phyloP scores from a whole-genome alignment of 2,797 vertebrate species.

The Zenarchopterus dispar region DNA sequence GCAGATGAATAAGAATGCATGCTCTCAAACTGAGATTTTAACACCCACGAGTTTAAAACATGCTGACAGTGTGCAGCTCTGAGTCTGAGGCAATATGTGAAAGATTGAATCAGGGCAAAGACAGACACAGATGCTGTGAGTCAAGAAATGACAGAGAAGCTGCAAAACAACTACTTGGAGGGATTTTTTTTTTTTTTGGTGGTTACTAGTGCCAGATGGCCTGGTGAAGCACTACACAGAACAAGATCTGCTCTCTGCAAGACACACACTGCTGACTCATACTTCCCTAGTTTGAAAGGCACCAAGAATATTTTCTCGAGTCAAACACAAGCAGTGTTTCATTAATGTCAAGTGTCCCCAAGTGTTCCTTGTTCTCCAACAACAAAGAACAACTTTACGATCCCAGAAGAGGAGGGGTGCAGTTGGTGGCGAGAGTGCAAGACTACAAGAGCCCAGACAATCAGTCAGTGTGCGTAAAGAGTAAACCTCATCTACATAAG shows the following conservation, averaged over 20 bases:
- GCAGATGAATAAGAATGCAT: conserved; percentile 18
- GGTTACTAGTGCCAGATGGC: conserved; percentile 14
- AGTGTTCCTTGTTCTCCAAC: conserved; percentile 59
- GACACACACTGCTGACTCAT: conserved; percentile 53
- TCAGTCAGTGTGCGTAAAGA: conserved; percentile 41
- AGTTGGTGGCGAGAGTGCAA: conserved; percentile 26
- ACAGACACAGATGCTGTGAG: conserved; percentile 20
- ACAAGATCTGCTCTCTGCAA: conserved; percentile 29
- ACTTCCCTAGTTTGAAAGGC: conserved; percentile 38
- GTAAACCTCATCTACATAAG: conserved; percentile 10
- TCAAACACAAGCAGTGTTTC: conserved; percentile 53
- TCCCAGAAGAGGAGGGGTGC: conserved; percentile 13
- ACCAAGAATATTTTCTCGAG: conserved; percentile 53
- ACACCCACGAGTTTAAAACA: conserved; percentile 6
- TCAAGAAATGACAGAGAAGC: conserved; percentile 7
- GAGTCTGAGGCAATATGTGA: conserved; percentile 1
- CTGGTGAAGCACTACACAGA: conserved; percentile 21
- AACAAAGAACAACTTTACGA: conserved; percentile 58
- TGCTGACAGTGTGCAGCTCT: conserved; percentile 36
- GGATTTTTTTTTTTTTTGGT: conserved; percentile 10
- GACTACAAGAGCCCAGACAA: conserved; percentile 47
- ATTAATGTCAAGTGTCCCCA: conserved; percentile 60
- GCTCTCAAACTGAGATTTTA: conserved; percentile 22
- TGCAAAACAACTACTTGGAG: conserved; percentile 25
- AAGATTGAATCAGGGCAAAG: conserved; percentile 1